These are phyloP conservation scores for Turnix velox DNA, from an alignment of 2,113 vertebrate species.

Conservation along the genomic window DNA sequence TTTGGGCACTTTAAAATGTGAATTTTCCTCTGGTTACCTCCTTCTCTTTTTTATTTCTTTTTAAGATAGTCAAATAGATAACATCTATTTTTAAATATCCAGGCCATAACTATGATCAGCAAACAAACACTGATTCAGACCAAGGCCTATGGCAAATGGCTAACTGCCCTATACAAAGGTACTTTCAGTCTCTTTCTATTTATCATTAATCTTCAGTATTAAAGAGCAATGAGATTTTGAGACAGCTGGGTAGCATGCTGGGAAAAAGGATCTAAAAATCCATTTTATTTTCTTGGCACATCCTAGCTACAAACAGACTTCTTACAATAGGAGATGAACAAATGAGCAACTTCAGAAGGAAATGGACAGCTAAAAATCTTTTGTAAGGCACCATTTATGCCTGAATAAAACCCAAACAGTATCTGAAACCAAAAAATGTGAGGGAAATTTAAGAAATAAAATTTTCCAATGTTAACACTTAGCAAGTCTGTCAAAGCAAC, in stretches of 20 bases:
- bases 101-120: not conserved
- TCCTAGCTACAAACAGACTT: not conserved
- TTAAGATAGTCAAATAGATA: not conserved
- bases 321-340: not conserved
- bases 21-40: not conserved
- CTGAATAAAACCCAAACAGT: not conserved
- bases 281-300: constrained; percentile 26
- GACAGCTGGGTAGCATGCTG: constrained; percentile 6
- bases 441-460: constrained; percentile 1
- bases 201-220: constrained; percentile 2
- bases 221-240: not conserved
- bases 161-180: not conserved
- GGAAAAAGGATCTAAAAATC: not conserved
- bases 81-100: not conserved
- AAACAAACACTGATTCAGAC: constrained; percentile 11
- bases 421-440: not conserved
- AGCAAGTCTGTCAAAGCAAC: not conserved
- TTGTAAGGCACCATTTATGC: not conserved
- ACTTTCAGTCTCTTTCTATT: constrained; percentile 8
- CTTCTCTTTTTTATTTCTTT: not conserved
- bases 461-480: not conserved
- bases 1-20: not conserved
- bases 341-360: constrained; percentile 1
- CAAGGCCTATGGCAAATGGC: not conserved
- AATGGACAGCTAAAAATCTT: not conserved